Percentiles rank a stretch among this genome's conserved stretches.
Conservation (phyloP, 92 coral and sea anemone genomes). For the Meandrina meandrites region DNA sequence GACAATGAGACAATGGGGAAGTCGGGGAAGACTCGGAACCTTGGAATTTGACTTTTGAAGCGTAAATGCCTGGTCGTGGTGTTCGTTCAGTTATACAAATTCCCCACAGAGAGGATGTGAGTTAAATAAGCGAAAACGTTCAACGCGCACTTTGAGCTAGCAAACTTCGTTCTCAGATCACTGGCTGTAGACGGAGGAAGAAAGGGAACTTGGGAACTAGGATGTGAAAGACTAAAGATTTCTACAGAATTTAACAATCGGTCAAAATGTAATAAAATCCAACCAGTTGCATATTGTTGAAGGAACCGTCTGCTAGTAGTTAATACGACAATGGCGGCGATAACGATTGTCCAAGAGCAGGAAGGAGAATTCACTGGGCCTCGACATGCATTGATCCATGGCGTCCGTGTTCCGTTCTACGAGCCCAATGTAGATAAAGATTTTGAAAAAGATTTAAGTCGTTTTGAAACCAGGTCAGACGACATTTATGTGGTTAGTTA, state of each 20-base stretch:
- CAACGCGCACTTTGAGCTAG: too few species aligned
- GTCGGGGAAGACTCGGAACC: too few species aligned
- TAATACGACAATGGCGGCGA: neutral
- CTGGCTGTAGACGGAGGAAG: too few species aligned
- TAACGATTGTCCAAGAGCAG: conserved; percentile 15
- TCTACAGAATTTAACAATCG: neutral
- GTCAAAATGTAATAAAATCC: neutral
- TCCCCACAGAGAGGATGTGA: too few species aligned
- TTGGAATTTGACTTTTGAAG: too few species aligned
- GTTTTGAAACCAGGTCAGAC: conserved; percentile 40
- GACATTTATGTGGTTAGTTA: conserved; percentile 43
- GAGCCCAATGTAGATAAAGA: conserved; percentile 19
- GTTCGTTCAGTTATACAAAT: too few species aligned
- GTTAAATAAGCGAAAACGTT: too few species aligned
- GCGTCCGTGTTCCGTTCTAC: conserved; percentile 17
- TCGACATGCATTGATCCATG: conserved; percentile 22
- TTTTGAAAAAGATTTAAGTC: conserved; percentile 26
- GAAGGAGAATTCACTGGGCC: conserved; percentile 35
- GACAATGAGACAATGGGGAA: too few species aligned
- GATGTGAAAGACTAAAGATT: neutral
- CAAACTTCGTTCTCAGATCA: too few species aligned
- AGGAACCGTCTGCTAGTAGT: too few species aligned
- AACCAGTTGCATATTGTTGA: neutral
- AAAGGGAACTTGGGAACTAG: neutral
- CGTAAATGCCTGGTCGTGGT: too few species aligned